Conservation (phyloP, 2,113 vertebrate genomes). For the Danionella cerebrum region DNA sequence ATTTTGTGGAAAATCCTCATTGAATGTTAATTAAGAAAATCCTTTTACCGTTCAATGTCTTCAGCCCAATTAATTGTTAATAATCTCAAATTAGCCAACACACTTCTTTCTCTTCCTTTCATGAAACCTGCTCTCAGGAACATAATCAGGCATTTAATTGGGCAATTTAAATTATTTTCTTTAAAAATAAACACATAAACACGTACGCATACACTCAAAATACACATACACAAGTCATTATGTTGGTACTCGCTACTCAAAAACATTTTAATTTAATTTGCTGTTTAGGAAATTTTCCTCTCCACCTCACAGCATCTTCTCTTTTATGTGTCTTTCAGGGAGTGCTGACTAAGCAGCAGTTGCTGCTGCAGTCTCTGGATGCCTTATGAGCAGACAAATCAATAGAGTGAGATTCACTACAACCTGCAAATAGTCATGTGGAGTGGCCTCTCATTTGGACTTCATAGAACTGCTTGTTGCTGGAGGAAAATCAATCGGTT, state of each 20-base stretch:
- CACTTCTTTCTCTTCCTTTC: conserved; percentile 3
- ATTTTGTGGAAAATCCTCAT: conserved; percentile 13
- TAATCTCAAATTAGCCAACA: conserved; percentile 48
- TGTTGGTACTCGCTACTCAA: neutral
- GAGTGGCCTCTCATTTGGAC: conserved; percentile 37
- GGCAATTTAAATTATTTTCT: conserved; percentile 36
- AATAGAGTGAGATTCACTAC: conserved; percentile 54
- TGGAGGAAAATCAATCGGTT: conserved; percentile 46
- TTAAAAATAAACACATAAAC: conserved; percentile 25
- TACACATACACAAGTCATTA: neutral
- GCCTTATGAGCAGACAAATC: conserved; percentile 44
- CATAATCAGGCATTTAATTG: conserved; percentile 43
- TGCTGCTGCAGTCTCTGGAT: conserved; percentile 41
- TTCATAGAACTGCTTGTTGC: conserved; percentile 26
- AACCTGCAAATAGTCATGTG: conserved; percentile 42
- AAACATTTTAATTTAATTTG: neutral
- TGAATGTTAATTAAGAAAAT: conserved; percentile 45
- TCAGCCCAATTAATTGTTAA: conserved; percentile 55
- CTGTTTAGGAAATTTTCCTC: neutral
- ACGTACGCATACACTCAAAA: neutral
- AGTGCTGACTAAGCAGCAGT: conserved; percentile 53
- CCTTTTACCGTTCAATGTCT: conserved; percentile 44
- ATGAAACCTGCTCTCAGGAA: conserved; percentile 43
- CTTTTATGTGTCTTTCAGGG: conserved; percentile 24
- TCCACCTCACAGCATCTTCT: conserved; percentile 15